phyloP scores from a whole-genome alignment of 2,797 vertebrate genomes.

The Phyllotis vaccarum region DNA sequence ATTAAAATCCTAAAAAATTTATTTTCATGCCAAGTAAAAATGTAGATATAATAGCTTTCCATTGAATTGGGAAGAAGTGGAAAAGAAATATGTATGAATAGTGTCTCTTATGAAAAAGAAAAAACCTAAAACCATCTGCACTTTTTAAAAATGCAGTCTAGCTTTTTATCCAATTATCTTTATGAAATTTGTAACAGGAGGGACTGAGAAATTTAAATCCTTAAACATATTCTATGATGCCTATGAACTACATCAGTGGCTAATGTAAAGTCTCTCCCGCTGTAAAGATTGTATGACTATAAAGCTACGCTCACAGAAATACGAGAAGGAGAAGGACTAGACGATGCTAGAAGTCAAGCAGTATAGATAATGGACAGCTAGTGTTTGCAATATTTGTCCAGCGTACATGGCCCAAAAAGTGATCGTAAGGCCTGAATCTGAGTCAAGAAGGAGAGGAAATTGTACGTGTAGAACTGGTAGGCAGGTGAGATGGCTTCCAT shows the following conservation, averaged over 20 bases:
- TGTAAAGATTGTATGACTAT: neutral
- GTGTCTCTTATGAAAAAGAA: slow-evolving; percentile 10
- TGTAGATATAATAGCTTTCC: neutral
- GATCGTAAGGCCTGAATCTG: neutral
- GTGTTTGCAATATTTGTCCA: slow-evolving; percentile 3
- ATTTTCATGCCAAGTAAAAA: slow-evolving; percentile 53
- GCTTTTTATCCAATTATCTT: slow-evolving; percentile 10
- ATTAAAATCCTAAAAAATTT: neutral
- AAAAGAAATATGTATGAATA: slow-evolving; percentile 39
- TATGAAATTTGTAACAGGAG: slow-evolving; percentile 39
- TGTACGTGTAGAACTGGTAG: neutral
- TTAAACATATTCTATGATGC: neutral
- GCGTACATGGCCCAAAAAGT: neutral
- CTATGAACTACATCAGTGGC: neutral
- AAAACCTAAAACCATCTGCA: neutral
- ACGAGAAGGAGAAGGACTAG: neutral
- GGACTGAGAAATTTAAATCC: slow-evolving; percentile 57
- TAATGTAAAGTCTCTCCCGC: neutral
- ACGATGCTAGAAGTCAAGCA: neutral
- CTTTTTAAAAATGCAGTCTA: slow-evolving; percentile 14
- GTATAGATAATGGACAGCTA: neutral
- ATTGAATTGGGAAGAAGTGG: neutral
- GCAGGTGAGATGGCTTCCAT: neutral
- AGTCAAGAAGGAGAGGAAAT: neutral
- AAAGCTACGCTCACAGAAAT: neutral